Evolutionary conservation across 2,888 invertebrate species (phyloP), one percentile per base, ranked within the genome.

Genomic region (Eilema sororculum): DNA sequence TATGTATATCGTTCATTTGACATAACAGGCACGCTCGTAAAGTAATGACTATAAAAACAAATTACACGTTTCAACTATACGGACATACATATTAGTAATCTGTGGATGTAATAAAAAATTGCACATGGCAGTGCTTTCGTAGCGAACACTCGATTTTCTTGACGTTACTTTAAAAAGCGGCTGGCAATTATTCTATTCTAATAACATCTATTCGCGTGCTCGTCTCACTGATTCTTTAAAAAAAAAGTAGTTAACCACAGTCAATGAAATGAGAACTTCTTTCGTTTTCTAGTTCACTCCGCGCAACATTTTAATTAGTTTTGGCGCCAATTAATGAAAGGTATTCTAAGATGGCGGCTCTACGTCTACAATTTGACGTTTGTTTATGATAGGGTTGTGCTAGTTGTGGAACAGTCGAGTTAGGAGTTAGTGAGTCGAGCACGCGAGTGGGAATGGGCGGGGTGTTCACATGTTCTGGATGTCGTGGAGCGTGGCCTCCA

Each of bases 401-500:
- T 69, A 59, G 52, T 52, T 60, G 65, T 69, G 65, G 24, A 59
- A 59, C 24, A 62, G 80, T 78, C 74, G 73, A 80, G 73, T 78
- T 72, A 76, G 66, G 64, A 75, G 74, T 71, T 73, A 74, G 76
- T 68, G 75, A 75, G 77, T 79, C 81, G 85, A 82, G 84, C 84
- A 83, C 81, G 81, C 75, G 85, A 83, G 76, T 76, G 85, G 79
- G 84, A 79, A 84, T 76, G 83, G 82, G 85, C 82, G 87, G 80
- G 86, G 89, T 88, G 93, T 96, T 97, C 98, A 99, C 98, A 99
- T 99, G 96, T 99, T 98, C 97, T 99, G 99, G 96, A 99, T 98
- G 96, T 99, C 99, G 97, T 98, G 98, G 96, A 99, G 97, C 92
- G 99, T 99, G 92, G 98, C 97, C 96, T 99, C 99, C 98, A 99